These are phyloP conservation scores for Tiliacea citrago DNA, from an alignment of 2,888 invertebrate species.

Conservation along the genomic window DNA sequence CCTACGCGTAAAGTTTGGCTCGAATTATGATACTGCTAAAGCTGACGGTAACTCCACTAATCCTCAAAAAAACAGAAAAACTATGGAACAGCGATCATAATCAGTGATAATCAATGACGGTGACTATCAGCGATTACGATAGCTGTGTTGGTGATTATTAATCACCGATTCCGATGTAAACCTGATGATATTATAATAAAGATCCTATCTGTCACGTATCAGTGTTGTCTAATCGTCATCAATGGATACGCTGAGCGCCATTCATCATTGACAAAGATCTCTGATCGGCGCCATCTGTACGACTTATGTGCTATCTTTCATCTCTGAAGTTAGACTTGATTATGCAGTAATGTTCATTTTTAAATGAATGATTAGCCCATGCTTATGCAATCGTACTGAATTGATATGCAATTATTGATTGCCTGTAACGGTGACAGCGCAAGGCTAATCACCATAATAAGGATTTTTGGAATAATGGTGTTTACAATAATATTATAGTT, in stretches of 20 bases:
- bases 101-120: slow-evolving; percentile 35
- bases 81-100: slow-evolving; percentile 13
- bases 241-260: slow-evolving; percentile 37
- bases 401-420: slow-evolving; percentile 30
- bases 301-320: slow-evolving; percentile 25
- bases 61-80: slow-evolving; percentile 16
- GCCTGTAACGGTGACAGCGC: slow-evolving; percentile 1
- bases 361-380: slow-evolving; percentile 15
- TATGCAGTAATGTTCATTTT: slow-evolving; percentile 21
- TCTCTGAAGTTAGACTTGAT: slow-evolving; percentile 40
- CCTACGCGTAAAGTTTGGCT: neutral
- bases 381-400: slow-evolving; percentile 10
- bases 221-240: slow-evolving; percentile 50
- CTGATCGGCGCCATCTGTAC: slow-evolving; percentile 42
- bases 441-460: neutral
- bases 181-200: slow-evolving; percentile 35
- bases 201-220: slow-evolving; percentile 46
- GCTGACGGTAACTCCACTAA: slow-evolving; percentile 9
- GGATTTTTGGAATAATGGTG: neutral
- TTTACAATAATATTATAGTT: neutral
- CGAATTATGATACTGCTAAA: neutral
- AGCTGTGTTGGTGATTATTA: slow-evolving; percentile 34
- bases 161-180: slow-evolving; percentile 40
- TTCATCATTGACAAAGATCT: slow-evolving; percentile 45
- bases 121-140: slow-evolving; percentile 42